Evolutionary conservation across 2,113 vertebrate species (phyloP), one percentile per base, ranked within the genome.

Genomic region (Rhea pennata): DNA sequence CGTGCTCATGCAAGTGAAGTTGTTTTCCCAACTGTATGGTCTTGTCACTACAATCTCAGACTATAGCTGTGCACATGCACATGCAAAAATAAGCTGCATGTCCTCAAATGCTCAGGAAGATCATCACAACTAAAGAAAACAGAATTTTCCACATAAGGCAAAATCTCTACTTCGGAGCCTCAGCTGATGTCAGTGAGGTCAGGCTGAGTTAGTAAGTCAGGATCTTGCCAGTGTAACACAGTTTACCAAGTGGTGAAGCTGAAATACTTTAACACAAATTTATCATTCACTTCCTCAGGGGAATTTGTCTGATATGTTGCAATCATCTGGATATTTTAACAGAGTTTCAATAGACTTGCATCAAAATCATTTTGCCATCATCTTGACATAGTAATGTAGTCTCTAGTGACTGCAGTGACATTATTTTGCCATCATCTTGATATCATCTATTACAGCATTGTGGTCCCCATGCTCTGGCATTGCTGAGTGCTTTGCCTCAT

Each of bases 401-500:
- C 96, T 96, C 97, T 86, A 54, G 93, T 95, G 97, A 62, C 62
- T 97, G 92, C 76, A 95, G 93, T 96, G 97, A 96, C 96, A 97
- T 97, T 97, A 97, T 97, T 97, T 97, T 97, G 96, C 95, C 96
- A 97, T 97, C 97, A 95, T 94, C 70, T 78, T 92, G 80, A 75
- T 97, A 95, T 95, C 85, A 93, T 95, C 90, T 93, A 12, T 93
- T 95, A 97, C 88, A 95, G 92, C 73, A 70, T 90, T 88, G 90
- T 93, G 94, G 95, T 97, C 93, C 86, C 96, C 44, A 17, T 96
- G 88, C 97, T 95, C 87, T 94, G 95, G 96, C 92, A n/a, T 97
- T 97, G 91, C 92, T 81, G 88, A 96, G 87, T 85, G 61, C 88
- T 95, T 96, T 96, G 86, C 83, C 86, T 93, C 92, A 82, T 92